phyloP scores from a whole-genome alignment of 1,140 invertebrate genomes.

The Macrostomum lignano region DNA sequence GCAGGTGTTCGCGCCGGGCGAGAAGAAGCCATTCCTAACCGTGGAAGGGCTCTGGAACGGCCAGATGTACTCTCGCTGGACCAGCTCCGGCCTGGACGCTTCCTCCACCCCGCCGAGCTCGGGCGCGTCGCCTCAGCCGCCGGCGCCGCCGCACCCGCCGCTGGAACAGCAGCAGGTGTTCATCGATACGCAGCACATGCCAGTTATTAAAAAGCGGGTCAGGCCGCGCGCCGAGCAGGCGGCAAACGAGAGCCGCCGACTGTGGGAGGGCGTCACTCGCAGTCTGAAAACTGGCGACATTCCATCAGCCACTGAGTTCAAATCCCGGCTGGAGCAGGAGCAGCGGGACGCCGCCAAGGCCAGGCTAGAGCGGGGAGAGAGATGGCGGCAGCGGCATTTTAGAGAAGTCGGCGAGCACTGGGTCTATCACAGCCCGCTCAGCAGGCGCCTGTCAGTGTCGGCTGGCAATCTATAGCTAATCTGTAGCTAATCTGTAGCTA shows the following conservation, averaged over 20 bases:
- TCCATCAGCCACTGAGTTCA: conserved; percentile 60
- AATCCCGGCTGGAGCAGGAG: conserved; percentile 62
- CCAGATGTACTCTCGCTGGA: conserved; percentile 36
- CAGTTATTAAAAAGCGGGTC: not conserved
- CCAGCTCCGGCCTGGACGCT: conserved; percentile 1
- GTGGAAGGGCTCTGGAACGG: conserved; percentile 83
- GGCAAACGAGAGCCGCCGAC: conserved; percentile 14
- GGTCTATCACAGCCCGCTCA: conserved; percentile 31
- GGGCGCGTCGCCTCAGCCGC: not conserved
- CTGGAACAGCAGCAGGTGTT: not conserved
- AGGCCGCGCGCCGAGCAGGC: not conserved
- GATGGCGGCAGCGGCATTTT: conserved; percentile 33
- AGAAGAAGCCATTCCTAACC: conserved; percentile 57
- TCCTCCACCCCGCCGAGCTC: not conserved
- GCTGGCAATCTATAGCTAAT: no score
- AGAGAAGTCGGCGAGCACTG: conserved; percentile 34
- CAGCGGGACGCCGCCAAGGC: conserved; percentile 68
- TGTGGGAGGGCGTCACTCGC: conserved; percentile 87
- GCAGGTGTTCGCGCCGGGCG: conserved; percentile 34
- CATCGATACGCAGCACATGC: not conserved
- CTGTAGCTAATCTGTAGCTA: no score
- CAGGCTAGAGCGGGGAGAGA: conserved; percentile 29
- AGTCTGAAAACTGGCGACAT: conserved; percentile 60
- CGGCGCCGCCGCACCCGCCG: not conserved
- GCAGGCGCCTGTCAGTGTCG: no score